phyloP scores from a whole-genome alignment of 2,797 vertebrate genomes.

The Phalloptychus januarius region DNA sequence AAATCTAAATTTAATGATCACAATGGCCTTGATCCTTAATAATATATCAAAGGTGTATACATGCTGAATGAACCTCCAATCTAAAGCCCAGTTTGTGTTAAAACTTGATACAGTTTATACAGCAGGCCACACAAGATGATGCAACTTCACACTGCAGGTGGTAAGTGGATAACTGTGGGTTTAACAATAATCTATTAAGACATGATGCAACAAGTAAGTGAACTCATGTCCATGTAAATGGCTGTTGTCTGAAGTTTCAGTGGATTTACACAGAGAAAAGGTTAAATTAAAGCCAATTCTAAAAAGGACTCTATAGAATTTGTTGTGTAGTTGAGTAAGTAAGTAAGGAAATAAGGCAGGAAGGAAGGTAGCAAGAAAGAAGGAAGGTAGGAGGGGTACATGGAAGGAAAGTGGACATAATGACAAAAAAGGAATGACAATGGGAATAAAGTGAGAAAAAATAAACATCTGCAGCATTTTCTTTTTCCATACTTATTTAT shows the following conservation, averaged over 20 bases:
- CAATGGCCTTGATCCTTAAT: not conserved
- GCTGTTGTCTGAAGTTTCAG: not conserved
- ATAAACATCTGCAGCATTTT: not conserved
- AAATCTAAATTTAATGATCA: not conserved
- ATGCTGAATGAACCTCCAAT: not conserved
- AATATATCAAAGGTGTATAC: not conserved
- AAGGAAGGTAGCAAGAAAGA: not conserved
- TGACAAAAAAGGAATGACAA: not conserved
- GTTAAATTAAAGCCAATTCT: no score
- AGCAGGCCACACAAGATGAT: not conserved
- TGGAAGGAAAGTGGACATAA: not conserved
- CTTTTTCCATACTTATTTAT: not conserved
- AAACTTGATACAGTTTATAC: constrained; percentile 2
- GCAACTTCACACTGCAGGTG: not conserved
- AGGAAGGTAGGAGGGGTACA: not conserved
- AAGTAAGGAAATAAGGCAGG: not conserved
- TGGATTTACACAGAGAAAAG: not conserved
- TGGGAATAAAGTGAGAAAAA: not conserved
- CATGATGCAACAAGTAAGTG: not conserved
- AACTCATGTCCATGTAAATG: not conserved
- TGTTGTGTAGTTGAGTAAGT: not conserved
- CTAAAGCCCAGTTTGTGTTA: not conserved
- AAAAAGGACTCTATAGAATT: no score
- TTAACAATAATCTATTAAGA: constrained; percentile 11
- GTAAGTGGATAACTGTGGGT: accelerated